These are phyloP conservation scores for Neoarius graeffei DNA, from an alignment of 2,113 vertebrate species.

Conservation along the genomic window DNA sequence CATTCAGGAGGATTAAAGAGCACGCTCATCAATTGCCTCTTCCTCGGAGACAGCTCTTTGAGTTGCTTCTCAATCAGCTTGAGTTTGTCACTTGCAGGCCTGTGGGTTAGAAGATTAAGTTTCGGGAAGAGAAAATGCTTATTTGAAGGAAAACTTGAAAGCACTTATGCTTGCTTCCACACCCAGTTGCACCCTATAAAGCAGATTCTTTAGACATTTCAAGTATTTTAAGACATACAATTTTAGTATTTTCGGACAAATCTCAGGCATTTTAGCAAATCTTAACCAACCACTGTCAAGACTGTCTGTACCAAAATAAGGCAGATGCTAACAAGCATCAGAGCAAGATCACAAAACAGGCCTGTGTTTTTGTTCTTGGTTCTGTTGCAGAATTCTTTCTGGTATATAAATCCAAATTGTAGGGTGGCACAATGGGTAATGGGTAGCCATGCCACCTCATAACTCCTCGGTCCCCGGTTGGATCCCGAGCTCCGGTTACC, in stretches of 20 bases:
- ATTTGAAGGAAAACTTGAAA: constrained; percentile 10
- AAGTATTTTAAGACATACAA: background rate
- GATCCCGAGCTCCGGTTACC: background rate
- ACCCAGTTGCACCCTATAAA: constrained; percentile 17
- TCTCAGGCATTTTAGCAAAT: background rate
- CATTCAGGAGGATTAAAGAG: constrained; percentile 38
- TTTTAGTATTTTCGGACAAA: background rate
- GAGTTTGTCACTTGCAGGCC: constrained; percentile 37
- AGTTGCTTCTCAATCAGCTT: constrained; percentile 35
- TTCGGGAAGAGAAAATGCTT: constrained; percentile 31
- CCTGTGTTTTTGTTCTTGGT: background rate
- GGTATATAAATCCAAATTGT: background rate
- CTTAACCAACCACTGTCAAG: background rate
- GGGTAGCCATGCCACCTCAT: background rate
- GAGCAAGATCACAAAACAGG: background rate
- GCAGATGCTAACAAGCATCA: background rate
- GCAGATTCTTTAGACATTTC: background rate
- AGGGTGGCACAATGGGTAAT: background rate
- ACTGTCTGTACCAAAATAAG: background rate
- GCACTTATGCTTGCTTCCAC: constrained; percentile 2
- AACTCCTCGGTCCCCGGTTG: too few relatives aligned
- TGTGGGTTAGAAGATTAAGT: constrained; percentile 37
- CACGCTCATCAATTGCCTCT: constrained; percentile 4
- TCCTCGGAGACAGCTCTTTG: constrained; percentile 11
- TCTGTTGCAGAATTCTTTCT: background rate